Base-by-base conservation (phyloP, 1,140 invertebrate genomes). In the Drosophila hydei region DNA sequence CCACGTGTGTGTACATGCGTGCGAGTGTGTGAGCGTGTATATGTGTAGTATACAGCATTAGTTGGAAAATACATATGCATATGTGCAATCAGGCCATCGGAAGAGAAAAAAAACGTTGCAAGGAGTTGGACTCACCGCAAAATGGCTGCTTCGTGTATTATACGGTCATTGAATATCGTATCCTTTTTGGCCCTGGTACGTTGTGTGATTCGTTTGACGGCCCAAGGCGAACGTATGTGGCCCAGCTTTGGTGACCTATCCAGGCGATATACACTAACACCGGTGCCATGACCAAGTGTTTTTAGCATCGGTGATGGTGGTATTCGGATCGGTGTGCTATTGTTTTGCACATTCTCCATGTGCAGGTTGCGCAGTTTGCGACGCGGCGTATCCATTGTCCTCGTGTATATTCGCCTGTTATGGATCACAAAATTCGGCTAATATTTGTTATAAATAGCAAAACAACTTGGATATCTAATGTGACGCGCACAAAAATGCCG, bases 151-250 rank as follows among this genome's bases (percentile, higher is more conserved):
- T 97, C 97, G 0, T 93, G 91, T 65, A 93, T 92, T 19, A 97
- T 92, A 3, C 96, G 92, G 27, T 94, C 83, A 47, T 92, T 92
- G 55, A 92, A 93, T 1, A 79, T 1, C 3, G 58, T 91, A 84
- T 62, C 89, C 75, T 50, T 69, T 56, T 25, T 87, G 5, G 45
- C 59, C 9, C 69, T 51, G 11, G 62, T 58, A 45, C 92, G 91
- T 54, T 92, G 84, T 67, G 91, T 80, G 84, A 94, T 11, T 79
- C 93, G 95, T 81, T 97, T 97, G 1, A 97, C 92, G 4, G 96
- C 96, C 96, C 96, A 97, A 1, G 96, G 96, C 2, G 96, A 97
- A 42, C 93, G 91, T 2, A 93, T 91, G 74, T 94, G 93, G 30
- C 94, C 94, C 5, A 93, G 92, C 77, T 92, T 92, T 1, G 95